Conservation (phyloP, 2,797 vertebrate genomes). For the Eupleurogrammus muticus region DNA sequence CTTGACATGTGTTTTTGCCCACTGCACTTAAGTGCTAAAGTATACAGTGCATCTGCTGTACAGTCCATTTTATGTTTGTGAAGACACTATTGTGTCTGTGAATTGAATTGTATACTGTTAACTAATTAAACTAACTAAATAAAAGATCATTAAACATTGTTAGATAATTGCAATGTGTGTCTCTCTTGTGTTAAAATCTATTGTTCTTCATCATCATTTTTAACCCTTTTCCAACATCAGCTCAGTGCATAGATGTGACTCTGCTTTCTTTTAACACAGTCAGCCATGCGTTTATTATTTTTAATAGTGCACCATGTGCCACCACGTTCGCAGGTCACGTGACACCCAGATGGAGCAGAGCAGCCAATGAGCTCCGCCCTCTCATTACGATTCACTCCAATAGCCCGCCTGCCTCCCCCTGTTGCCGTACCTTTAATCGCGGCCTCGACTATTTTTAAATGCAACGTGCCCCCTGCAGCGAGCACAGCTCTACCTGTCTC, state of each 20-base stretch:
- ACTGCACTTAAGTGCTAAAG: slow-evolving; percentile 76
- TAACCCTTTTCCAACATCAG: background rate
- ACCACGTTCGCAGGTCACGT: slow-evolving; percentile 59
- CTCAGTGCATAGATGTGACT: slow-evolving; percentile 1
- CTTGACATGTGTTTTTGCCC: slow-evolving; percentile 79
- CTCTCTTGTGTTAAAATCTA: slow-evolving; percentile 44
- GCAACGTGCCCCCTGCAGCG: slow-evolving; percentile 32
- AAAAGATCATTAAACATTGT: slow-evolving; percentile 86
- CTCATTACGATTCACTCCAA: slow-evolving; percentile 41
- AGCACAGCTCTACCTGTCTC: slow-evolving; percentile 53
- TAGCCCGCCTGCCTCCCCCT: slow-evolving; percentile 36
- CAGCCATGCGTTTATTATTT: background rate
- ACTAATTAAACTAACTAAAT: slow-evolving; percentile 86
- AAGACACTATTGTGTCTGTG: slow-evolving; percentile 87
- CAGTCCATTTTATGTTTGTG: slow-evolving; percentile 88
- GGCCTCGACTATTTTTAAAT: slow-evolving; percentile 73
- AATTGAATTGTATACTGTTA: slow-evolving; percentile 89
- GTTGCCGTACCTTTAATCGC: slow-evolving; percentile 65
- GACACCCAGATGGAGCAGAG: slow-evolving; percentile 57
- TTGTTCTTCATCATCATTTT: background rate
- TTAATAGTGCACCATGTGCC: slow-evolving; percentile 9
- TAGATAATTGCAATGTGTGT: slow-evolving; percentile 77
- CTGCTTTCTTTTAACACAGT: slow-evolving; percentile 16
- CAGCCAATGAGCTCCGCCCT: slow-evolving; percentile 63
- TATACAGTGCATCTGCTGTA: slow-evolving; percentile 82